These are phyloP conservation scores for Danio jaintianensis DNA, from an alignment of 2,797 vertebrate species.

Conservation along the genomic window DNA sequence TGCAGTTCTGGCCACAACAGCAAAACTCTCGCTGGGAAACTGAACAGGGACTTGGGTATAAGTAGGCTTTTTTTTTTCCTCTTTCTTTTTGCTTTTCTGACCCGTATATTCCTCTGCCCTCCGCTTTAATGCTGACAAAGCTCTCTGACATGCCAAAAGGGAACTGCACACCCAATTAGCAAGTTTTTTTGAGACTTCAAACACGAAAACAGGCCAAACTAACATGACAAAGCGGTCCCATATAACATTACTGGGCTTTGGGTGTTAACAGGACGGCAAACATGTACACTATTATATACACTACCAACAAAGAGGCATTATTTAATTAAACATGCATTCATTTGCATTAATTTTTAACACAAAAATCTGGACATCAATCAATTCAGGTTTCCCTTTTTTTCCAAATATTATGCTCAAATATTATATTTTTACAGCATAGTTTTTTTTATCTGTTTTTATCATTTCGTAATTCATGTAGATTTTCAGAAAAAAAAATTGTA, in stretches of 20 bases:
- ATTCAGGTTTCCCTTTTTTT: no score
- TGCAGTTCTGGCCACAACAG: constrained; percentile 36
- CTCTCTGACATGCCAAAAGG: constrained; percentile 50
- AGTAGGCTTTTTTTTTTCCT: not conserved
- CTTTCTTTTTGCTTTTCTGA: constrained; percentile 29
- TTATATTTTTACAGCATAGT: no score
- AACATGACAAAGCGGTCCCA: constrained; percentile 36
- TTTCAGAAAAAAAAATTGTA: no score
- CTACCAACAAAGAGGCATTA: no score
- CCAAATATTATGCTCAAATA: no score
- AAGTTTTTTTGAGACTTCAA: constrained; percentile 53
- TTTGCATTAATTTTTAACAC: not conserved
- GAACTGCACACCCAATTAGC: constrained; percentile 65
- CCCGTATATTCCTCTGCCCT: constrained; percentile 23
- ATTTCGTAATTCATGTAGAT: no score
- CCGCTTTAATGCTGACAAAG: constrained; percentile 61
- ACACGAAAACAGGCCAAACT: constrained; percentile 43
- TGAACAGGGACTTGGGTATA: constrained; percentile 33
- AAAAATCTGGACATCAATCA: no score
- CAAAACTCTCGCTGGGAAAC: constrained; percentile 12
- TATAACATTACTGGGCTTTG: not conserved
- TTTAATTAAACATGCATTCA: no score
- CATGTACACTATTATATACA: no score
- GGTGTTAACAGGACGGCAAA: constrained; percentile 7
- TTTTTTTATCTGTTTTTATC: no score